Evolutionary conservation across 2,888 invertebrate genomes (phyloP).

Genomic region (Tachina grossa): DNA sequence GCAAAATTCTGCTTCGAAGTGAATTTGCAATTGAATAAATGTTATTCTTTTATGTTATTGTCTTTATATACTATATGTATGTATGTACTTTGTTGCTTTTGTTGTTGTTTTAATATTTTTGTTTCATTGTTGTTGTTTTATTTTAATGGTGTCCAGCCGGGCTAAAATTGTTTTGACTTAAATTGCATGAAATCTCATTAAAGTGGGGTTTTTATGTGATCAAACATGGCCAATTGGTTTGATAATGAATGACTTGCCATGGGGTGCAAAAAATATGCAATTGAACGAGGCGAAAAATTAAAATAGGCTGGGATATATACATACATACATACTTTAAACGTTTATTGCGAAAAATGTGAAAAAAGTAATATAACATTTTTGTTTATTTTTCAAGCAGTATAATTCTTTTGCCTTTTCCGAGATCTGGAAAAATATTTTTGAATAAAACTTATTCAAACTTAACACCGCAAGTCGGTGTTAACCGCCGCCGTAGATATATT

Average conservation of each 20-base stretch:
- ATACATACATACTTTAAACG: not conserved
- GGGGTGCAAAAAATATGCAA: conserved; percentile 38
- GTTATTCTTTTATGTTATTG: conserved; percentile 46
- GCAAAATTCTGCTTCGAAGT: conserved; percentile 18
- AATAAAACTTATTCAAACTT: too few species aligned
- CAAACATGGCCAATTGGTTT: conserved; percentile 57
- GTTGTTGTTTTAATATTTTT: conserved; percentile 3
- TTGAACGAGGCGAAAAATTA: not conserved
- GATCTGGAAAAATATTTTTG: too few species aligned
- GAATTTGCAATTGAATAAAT: conserved; percentile 63
- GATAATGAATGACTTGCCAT: conserved; percentile 58
- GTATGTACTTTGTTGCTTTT: not conserved
- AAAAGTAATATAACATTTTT: not conserved
- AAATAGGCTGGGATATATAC: not conserved
- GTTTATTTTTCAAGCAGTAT: too few species aligned
- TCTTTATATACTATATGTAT: conserved; percentile 32
- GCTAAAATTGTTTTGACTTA: conserved; percentile 71
- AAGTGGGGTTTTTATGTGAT: conserved; percentile 67
- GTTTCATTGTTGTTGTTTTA: conserved; percentile 30
- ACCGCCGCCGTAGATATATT: too few species aligned
- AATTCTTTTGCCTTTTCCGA: too few species aligned
- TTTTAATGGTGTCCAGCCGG: conserved; percentile 62
- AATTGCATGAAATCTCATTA: conserved; percentile 71
- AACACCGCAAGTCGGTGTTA: too few species aligned
- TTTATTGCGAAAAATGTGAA: not conserved